These are phyloP conservation scores for Cottoperca gobio DNA, from an alignment of 2,797 vertebrate genomes.

Conservation along the genomic window DNA sequence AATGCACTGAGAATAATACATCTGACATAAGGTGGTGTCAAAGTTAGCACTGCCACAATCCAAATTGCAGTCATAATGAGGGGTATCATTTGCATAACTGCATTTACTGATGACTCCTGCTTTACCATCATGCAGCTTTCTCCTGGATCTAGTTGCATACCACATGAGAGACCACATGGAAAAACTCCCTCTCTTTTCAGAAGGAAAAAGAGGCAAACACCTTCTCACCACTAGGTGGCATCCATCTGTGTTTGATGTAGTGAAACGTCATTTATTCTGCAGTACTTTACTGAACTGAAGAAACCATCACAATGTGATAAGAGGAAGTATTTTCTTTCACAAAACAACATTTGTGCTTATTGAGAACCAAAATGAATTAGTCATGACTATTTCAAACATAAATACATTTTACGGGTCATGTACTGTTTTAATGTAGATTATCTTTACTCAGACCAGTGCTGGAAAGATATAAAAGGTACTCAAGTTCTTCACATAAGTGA, in stretches of 20 bases:
- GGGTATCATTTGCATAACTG: neutral
- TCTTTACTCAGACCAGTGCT: neutral
- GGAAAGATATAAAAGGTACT: neutral
- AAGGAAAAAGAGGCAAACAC: neutral
- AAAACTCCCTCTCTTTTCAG: constrained; percentile 21
- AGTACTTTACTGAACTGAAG: constrained; percentile 2
- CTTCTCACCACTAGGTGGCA: constrained; percentile 58
- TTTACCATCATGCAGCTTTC: constrained; percentile 9
- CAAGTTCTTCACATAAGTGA: neutral
- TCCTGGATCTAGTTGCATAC: constrained; percentile 26
- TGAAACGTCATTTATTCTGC: neutral
- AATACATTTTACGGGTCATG: constrained; percentile 21
- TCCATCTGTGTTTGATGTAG: neutral
- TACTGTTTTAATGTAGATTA: constrained; percentile 1
- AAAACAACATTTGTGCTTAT: constrained; percentile 23
- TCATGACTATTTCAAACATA: constrained; percentile 30
- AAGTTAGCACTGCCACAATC: neutral
- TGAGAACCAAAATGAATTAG: too few relatives aligned
- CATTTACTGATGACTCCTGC: constrained; percentile 1
- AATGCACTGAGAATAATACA: neutral
- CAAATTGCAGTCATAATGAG: neutral
- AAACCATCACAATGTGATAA: constrained; percentile 14
- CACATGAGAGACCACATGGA: constrained; percentile 46
- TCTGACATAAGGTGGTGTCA: neutral
- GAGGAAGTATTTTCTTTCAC: constrained; percentile 39